Base-by-base conservation (phyloP, 2,113 vertebrate genomes). In the Porphyrio hochstetteri region DNA sequence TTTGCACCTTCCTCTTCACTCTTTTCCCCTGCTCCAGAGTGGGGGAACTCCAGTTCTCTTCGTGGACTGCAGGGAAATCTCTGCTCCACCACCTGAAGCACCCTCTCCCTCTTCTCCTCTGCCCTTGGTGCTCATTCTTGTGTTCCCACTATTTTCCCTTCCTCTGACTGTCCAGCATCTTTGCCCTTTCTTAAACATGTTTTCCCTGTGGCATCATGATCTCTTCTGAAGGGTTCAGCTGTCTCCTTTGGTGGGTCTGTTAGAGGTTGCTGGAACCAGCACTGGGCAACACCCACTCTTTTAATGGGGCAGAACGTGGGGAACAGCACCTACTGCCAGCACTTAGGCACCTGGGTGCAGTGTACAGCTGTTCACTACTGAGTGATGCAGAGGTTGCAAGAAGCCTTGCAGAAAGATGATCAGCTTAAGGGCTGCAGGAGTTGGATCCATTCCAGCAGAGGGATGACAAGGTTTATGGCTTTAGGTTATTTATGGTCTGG, bases 191-290 rank as follows among this genome's bases (percentile, higher is more conserved):
- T 10, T 60, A 52, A 64, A 59, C 2, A 6, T 3, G 2, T 48
- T 87, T 77, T 48, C 3, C 2, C 5, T 0, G 2, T n/a, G 12
- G 9, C 24, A 28, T 11, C 5, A 25, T 0, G 0, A 15, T 4
- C 13, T 33, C 46, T 59, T 28, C 40, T 28, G 36, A 42, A 3
- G 2, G 7, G 2, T 3, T n/a, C 19, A 80, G 27, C 5, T 36
- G 2, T 27, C 38, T 9, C 1, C 0, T 61, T 48, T 48, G 7
- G 9, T 33, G 10, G 4, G 7, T 68, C 7, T 1, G 0, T 5
- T 29, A 33, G 42, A 88, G 8, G 59, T 13, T 17, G 17, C 64
- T 82, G 35, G 28, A 40, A 35, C 2, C 38, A 28, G 29, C n/a
- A 52, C 18, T 36, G 13, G 10, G 18, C 13, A 70, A 28, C 6